Conservation (phyloP, 2,888 invertebrate genomes). For the Esperia sulphurella region DNA sequence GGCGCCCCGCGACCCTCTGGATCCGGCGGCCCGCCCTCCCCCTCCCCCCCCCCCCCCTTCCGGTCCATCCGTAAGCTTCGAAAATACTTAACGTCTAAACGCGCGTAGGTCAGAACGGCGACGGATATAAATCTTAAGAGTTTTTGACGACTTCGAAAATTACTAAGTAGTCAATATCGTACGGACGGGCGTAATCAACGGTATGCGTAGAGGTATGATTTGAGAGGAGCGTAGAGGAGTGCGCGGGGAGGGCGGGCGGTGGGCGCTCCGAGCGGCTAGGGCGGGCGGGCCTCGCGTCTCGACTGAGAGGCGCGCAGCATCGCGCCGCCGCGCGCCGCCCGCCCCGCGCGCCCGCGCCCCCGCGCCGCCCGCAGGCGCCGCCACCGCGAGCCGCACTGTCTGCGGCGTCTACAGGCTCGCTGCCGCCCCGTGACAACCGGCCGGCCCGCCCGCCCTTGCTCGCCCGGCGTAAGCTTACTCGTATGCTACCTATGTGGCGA, state of each 20-base stretch:
- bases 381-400: slow-evolving; percentile 64
- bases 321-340: slow-evolving; percentile 80
- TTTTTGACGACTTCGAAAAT: slow-evolving; percentile 25
- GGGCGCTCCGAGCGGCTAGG: slow-evolving; percentile 65
- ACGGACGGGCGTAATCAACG: slow-evolving; percentile 43
- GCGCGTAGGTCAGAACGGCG: slow-evolving; percentile 49
- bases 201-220: slow-evolving; percentile 40
- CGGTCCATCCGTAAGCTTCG: slow-evolving; percentile 74
- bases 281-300: slow-evolving; percentile 81
- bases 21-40: slow-evolving; percentile 48
- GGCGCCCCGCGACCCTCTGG: slow-evolving; percentile 73
- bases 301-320: slow-evolving; percentile 84
- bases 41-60: slow-evolving; percentile 59
- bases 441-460: neutral
- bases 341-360: slow-evolving; percentile 25
- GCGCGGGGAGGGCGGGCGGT: slow-evolving; percentile 67
- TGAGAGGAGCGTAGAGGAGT: slow-evolving; percentile 45
- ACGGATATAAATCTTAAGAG: slow-evolving; percentile 35
- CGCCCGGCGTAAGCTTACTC: neutral
- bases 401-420: slow-evolving; percentile 52
- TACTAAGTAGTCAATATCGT: slow-evolving; percentile 29
- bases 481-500: neutral
- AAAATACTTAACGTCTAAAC: slow-evolving; percentile 66
- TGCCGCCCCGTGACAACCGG: slow-evolving; percentile 10
- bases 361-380: slow-evolving; percentile 53